Conservation (phyloP, 2,797 vertebrate species). For the Muscicapa comitata region DNA sequence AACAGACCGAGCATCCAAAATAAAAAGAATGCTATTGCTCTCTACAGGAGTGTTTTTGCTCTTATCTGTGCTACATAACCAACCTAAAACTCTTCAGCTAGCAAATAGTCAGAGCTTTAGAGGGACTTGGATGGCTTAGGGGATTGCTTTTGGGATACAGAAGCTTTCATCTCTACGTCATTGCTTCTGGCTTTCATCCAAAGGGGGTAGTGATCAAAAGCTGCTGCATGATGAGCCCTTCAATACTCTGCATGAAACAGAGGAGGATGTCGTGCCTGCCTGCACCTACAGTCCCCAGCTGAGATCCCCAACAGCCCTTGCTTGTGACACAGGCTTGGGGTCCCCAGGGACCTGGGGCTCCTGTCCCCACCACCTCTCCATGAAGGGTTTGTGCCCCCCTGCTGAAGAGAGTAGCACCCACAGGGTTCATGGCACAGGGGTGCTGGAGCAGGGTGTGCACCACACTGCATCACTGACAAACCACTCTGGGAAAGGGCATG, state of each 20-base stretch:
- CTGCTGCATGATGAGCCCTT: neutral
- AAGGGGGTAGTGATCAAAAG: constrained; percentile 2
- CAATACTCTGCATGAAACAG: neutral
- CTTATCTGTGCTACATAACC: neutral
- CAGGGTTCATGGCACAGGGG: neutral
- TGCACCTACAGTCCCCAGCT: neutral
- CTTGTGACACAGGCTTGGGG: neutral
- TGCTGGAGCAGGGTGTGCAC: neutral
- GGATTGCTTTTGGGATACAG: constrained; percentile 62
- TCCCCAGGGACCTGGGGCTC: neutral
- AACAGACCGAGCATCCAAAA: neutral
- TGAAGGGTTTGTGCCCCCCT: neutral
- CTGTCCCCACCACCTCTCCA: neutral
- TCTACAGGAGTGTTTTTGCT: constrained; percentile 4
- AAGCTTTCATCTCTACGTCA: constrained; percentile 66
- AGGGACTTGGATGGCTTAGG: constrained; percentile 56
- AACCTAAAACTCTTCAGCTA: constrained; percentile 59
- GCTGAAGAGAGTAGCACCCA: neutral
- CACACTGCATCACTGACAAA: neutral
- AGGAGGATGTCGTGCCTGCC: fast-evolving
- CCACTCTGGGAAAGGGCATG: fast-evolving
- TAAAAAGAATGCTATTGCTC: neutral
- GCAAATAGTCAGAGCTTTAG: constrained; percentile 57
- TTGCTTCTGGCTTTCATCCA: constrained; percentile 30
- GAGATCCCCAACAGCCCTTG: fast-evolving